These are phyloP conservation scores for Drosophila tanythrix DNA, from an alignment of 2,888 invertebrate species.

Conservation along the genomic window DNA sequence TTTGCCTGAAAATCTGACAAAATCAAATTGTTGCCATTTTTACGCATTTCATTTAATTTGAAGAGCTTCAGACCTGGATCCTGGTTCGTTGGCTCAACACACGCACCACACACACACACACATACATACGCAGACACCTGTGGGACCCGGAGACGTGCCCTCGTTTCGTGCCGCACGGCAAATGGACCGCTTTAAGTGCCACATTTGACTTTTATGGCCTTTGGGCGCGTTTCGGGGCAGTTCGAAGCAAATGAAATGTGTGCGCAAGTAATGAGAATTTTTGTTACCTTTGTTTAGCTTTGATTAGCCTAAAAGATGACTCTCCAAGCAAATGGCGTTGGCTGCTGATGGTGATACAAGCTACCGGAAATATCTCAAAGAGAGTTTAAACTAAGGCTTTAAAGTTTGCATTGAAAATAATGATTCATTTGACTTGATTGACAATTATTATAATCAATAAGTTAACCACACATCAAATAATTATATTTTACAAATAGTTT, in stretches of 20 bases:
- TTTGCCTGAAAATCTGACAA: constrained; percentile 74
- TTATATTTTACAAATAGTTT: neutral
- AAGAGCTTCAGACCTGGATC: constrained; percentile 52
- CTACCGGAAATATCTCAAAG: neutral
- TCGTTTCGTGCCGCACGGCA: constrained; percentile 42
- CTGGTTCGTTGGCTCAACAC: neutral
- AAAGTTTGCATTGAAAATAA: neutral
- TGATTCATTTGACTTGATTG: neutral
- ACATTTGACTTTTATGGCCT: constrained; percentile 75
- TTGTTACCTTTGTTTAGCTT: constrained; percentile 66
- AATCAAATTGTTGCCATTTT: constrained; percentile 81
- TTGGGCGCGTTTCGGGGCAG: constrained; percentile 42
- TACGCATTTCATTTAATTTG: constrained; percentile 83
- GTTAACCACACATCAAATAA: neutral
- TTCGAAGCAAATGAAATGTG: constrained; percentile 62
- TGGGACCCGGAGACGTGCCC: constrained; percentile 56
- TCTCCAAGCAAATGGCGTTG: constrained; percentile 20
- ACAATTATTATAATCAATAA: neutral
- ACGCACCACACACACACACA: constrained; percentile 8
- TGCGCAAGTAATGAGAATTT: constrained; percentile 66
- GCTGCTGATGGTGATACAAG: constrained; percentile 2
- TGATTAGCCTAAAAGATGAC: constrained; percentile 67
- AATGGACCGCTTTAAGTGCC: constrained; percentile 76
- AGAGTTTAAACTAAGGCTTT: neutral
- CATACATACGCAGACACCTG: constrained; percentile 52